phyloP scores from a whole-genome alignment of 1,140 invertebrate genomes.

The Brachionus asplanchnoidis region DNA sequence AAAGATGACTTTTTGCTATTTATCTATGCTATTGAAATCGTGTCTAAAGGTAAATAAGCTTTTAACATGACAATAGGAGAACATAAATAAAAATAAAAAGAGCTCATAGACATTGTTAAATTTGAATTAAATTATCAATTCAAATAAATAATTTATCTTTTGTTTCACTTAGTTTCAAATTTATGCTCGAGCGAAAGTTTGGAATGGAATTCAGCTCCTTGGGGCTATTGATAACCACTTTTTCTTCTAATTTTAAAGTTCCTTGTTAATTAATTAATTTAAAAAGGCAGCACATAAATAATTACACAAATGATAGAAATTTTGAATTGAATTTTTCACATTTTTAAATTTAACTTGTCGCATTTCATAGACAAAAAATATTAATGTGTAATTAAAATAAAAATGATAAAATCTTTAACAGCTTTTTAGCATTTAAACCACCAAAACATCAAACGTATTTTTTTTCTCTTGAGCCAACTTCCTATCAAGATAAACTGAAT shows the following conservation, averaged over 20 bases:
- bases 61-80: neutral
- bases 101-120: neutral
- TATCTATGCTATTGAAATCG: neutral
- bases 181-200: neutral
- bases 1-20: neutral
- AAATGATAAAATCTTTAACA: neutral
- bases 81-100: neutral
- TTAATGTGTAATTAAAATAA: neutral
- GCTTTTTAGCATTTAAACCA: neutral
- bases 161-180: neutral
- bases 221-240: neutral
- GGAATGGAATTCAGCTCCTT: neutral
- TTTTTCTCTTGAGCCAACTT: neutral
- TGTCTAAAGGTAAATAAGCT: neutral
- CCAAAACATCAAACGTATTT: neutral
- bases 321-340: neutral
- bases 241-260: neutral
- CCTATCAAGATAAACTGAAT: neutral
- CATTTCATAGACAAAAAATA: neutral
- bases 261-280: neutral
- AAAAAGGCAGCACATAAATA: neutral
- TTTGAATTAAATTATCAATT: neutral
- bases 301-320: neutral
- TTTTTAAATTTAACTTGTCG: neutral
- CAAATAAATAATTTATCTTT: neutral